Percentiles rank a stretch among this genome's conserved stretches.
These are phyloP conservation scores for Micromesistius poutassou DNA, from an alignment of 2,797 vertebrate species.

Conservation along the genomic window DNA sequence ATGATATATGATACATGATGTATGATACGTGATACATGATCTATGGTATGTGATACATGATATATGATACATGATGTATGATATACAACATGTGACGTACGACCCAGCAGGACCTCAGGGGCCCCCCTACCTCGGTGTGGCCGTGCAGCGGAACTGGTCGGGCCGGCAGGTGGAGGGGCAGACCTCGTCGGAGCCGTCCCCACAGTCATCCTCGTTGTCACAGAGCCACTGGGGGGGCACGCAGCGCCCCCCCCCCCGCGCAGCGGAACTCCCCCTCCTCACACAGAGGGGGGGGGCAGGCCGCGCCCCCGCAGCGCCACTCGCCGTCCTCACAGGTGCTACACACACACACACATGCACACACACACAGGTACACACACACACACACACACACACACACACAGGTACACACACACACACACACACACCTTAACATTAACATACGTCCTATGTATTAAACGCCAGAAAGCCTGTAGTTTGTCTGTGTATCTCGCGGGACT, in stretches of 20 bases:
- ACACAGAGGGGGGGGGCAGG: conserved; percentile 68
- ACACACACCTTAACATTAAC: neutral
- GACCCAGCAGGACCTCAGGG: neutral
- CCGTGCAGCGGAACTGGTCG: conserved; percentile 72
- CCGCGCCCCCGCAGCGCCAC: conserved; percentile 75
- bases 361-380: neutral
- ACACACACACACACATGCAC: conserved; percentile 20
- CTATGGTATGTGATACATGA: no score
- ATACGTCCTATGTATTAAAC: neutral
- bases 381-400: no score
- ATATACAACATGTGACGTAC: no score
- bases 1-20: no score
- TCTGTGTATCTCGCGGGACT: neutral
- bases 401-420: no score
- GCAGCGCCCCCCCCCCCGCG: conserved; percentile 68
- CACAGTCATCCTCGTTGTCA: conserved; percentile 89
- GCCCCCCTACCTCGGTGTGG: conserved; percentile 42
- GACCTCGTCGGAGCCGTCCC: conserved; percentile 85
- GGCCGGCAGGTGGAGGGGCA: conserved; percentile 76
- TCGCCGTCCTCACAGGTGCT: conserved; percentile 78
- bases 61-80: no score
- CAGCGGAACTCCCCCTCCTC: conserved; percentile 78
- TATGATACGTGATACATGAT: no score
- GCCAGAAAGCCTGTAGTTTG: neutral
- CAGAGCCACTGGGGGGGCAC: conserved; percentile 84